These are phyloP conservation scores for Holacanthella duospinosa DNA, from an alignment of 2,888 invertebrate genomes.

Conservation along the genomic window DNA sequence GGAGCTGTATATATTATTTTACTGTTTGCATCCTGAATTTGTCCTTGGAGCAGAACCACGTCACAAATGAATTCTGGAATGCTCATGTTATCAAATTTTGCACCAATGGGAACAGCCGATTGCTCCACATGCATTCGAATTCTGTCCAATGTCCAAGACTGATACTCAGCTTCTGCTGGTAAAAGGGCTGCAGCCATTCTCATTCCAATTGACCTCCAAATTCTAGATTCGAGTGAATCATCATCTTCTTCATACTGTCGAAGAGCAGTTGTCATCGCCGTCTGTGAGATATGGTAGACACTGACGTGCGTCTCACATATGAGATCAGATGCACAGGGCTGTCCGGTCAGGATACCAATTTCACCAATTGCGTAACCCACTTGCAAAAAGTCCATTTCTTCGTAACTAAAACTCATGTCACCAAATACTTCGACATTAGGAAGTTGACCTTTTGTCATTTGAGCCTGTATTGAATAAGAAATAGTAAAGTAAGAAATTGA, in stretches of 20 bases:
- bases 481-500: neutral
- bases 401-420: slow-evolving; percentile 45
- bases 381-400: slow-evolving; percentile 49
- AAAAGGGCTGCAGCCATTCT: slow-evolving; percentile 49
- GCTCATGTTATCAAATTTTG: slow-evolving; percentile 47
- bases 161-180: slow-evolving; percentile 46
- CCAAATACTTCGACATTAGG: slow-evolving; percentile 50
- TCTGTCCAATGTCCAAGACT: slow-evolving; percentile 49
- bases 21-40: slow-evolving; percentile 48
- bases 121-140: slow-evolving; percentile 50
- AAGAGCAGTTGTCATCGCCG: slow-evolving; percentile 40
- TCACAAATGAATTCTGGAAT: slow-evolving; percentile 51
- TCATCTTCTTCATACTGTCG: slow-evolving; percentile 42
- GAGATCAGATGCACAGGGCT: slow-evolving; percentile 50
- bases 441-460: slow-evolving; percentile 43
- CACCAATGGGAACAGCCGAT: slow-evolving; percentile 49
- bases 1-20: slow-evolving; percentile 50
- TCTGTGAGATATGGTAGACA: slow-evolving; percentile 40
- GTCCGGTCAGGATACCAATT: slow-evolving; percentile 50
- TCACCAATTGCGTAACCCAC: slow-evolving; percentile 55
- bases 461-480: slow-evolving; percentile 3
- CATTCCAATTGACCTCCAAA: slow-evolving; percentile 55
- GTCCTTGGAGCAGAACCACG: slow-evolving; percentile 50
- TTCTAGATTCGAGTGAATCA: slow-evolving; percentile 48
- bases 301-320: slow-evolving; percentile 52